A percentile compares a stretch with the other conserved stretches of the same genome.
Conservation (phyloP, 2,888 invertebrate genomes). For the Therioaphis trifolii region DNA sequence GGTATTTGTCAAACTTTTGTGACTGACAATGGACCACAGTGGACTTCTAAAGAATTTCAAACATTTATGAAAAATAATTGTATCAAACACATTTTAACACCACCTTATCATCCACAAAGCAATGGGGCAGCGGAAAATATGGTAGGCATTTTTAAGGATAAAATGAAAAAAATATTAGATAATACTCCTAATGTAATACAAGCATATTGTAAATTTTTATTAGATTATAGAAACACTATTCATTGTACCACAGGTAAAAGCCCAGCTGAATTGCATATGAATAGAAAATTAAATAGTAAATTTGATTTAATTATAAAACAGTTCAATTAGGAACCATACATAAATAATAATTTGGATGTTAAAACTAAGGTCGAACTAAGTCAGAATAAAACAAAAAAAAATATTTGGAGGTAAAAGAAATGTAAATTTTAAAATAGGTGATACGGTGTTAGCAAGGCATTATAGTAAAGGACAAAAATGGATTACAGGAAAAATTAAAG, state of each 20-base stretch:
- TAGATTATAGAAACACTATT: constrained; percentile 46
- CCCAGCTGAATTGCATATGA: constrained; percentile 35
- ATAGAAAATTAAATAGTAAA: constrained; percentile 28
- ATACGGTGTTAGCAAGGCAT: constrained; percentile 27
- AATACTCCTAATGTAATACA: constrained; percentile 27
- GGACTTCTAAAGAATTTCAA: constrained; percentile 18
- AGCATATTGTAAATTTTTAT: constrained; percentile 36
- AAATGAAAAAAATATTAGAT: constrained; percentile 32
- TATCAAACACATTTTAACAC: constrained; percentile 63
- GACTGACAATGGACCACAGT: no score
- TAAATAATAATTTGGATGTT: background rate
- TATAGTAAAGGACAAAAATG: constrained; percentile 43
- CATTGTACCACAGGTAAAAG: constrained; percentile 42
- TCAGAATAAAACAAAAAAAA: background rate
- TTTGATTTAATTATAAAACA: constrained; percentile 19
- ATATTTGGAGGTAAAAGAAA: constrained; percentile 21
- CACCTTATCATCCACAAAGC: constrained; percentile 62
- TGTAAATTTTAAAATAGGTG: constrained; percentile 28
- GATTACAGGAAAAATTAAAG: constrained; percentile 33
- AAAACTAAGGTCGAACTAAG: constrained; percentile 28
- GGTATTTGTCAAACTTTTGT: constrained; percentile 9
- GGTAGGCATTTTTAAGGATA: constrained; percentile 25
- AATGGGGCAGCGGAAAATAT: constrained; percentile 60
- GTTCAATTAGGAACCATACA: background rate
- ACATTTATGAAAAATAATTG: constrained; percentile 64